Percentiles rank a stretch among this genome's conserved stretches.
Conservation (phyloP, 2,888 invertebrate species). For the Ctenicera cuprea region DNA sequence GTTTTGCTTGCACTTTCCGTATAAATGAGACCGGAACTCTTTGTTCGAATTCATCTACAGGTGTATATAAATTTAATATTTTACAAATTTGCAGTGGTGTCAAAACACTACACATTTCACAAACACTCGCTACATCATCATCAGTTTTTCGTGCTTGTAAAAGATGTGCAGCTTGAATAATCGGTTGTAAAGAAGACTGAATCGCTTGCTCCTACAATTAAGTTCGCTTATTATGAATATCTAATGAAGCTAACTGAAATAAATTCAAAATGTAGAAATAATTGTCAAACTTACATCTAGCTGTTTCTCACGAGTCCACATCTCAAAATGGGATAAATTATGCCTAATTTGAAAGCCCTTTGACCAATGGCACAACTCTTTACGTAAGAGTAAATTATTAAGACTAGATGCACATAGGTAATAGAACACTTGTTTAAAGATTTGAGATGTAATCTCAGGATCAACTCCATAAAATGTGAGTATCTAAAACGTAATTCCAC, state of each 20-base stretch:
- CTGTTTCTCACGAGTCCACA: constrained; percentile 91
- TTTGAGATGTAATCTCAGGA: constrained; percentile 85
- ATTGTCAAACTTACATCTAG: constrained; percentile 67
- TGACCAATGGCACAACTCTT: constrained; percentile 98
- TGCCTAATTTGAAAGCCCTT: constrained; percentile 97
- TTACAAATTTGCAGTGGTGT: constrained; percentile 92
- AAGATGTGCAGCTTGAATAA: constrained; percentile 96
- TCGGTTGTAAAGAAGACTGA: constrained; percentile 87
- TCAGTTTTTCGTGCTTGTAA: constrained; percentile 96
- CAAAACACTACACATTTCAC: constrained; percentile 94
- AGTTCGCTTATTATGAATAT: neutral
- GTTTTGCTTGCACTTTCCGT: constrained; percentile 85
- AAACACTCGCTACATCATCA: constrained; percentile 92
- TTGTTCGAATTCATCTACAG: constrained; percentile 91
- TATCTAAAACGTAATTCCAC: constrained; percentile 70
- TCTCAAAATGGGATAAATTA: constrained; percentile 94
- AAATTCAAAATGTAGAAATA: neutral
- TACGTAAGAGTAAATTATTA: constrained; percentile 94
- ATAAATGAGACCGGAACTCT: constrained; percentile 89
- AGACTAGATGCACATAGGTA: constrained; percentile 95
- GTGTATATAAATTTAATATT: constrained; percentile 79
- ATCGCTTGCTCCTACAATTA: constrained; percentile 79
- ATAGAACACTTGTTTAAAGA: constrained; percentile 94
- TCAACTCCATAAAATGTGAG: constrained; percentile 87
- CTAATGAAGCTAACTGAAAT: no score